Evolutionary conservation across 2,888 invertebrate species (phyloP), one percentile per base, ranked within the genome.

Genomic region (Drosophila nr. perissopoda): DNA sequence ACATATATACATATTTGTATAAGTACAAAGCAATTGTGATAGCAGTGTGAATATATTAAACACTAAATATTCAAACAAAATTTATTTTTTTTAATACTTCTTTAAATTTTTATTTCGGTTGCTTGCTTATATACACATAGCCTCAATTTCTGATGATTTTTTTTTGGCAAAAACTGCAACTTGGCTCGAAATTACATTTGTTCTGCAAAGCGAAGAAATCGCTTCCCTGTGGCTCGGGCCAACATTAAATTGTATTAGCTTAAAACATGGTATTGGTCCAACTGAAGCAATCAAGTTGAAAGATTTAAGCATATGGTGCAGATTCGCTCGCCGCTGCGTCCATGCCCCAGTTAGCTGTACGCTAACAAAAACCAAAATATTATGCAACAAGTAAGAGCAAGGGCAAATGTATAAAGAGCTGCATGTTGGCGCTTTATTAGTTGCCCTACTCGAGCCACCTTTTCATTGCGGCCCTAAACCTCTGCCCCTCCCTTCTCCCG

Each of bases 381-480:
- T 89, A 89, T 84, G 89, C 85, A 85, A 85, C 85, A 85, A 89
- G 85, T 85, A 87, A 84, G 77, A 84, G 87, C 76, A 82, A 76
- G 27, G n/a, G 75, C 73, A 73, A 69, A 59, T 76, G 68, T 63
- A 66, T 57, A 61, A 60, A 69, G 69, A 64, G 81, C 76, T 73
- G 29, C 72, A 75, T 65, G 83, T 56, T 81, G 74, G 56, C 80
- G 87, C 89, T 89, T 84, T 85, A 87, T 89, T 85, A 87, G 89
- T 75, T 83, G 83, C 64, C 71, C 83, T 67, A 64, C 73, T 67
- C 36, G 40, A 62, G 49, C 72, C 56, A 63, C 68, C 80, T 63
- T 80, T 64, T 58, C 80, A 78, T 61, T 58, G 48, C 51, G 53
- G 29, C 58, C 34, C 48, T 34, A 38, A 25, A 8, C 16, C 29